Evolutionary conservation across 2,888 invertebrate species (phyloP).

Genomic region (Marasmarcha lunaedactyla): DNA sequence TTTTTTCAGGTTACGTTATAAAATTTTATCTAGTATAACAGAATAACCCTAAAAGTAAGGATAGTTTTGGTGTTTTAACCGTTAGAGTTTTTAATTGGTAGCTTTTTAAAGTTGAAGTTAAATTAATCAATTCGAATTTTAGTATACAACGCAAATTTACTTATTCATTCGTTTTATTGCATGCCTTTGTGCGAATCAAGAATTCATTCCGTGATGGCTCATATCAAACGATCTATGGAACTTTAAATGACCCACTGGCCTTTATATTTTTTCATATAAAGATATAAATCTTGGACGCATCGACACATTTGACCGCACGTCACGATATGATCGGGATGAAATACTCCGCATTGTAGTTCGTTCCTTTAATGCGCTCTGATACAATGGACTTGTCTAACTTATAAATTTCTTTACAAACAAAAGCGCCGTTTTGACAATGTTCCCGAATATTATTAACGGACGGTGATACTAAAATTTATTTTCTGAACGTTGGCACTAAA

Average conservation of each 20-base stretch:
- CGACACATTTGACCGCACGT: slow-evolving; percentile 67
- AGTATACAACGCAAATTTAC: too few relatives aligned
- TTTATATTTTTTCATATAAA: slow-evolving; percentile 20
- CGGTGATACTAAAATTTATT: slow-evolving; percentile 58
- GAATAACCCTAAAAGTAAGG: too few relatives aligned
- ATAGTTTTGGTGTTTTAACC: too few relatives aligned
- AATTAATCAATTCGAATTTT: too few relatives aligned
- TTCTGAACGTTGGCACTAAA: slow-evolving; percentile 46
- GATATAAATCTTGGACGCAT: slow-evolving; percentile 62
- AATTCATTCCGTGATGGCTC: too few relatives aligned
- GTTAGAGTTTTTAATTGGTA: too few relatives aligned
- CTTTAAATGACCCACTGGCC: slow-evolving; percentile 24
- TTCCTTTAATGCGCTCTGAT: slow-evolving; percentile 29
- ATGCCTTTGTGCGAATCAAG: too few relatives aligned
- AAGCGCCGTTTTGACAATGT: slow-evolving; percentile 63
- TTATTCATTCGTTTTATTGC: too few relatives aligned
- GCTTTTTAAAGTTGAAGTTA: too few relatives aligned
- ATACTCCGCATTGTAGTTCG: slow-evolving; percentile 42
- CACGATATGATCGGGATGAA: slow-evolving; percentile 59
- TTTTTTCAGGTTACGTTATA: too few relatives aligned
- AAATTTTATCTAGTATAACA: too few relatives aligned
- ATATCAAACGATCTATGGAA: too few relatives aligned
- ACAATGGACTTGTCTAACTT: slow-evolving; percentile 61
- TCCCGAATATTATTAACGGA: slow-evolving; percentile 39
- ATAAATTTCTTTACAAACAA: slow-evolving; percentile 66